These are phyloP conservation scores for Mechanitis mazaeus DNA, from an alignment of 2,888 invertebrate genomes.

Conservation along the genomic window DNA sequence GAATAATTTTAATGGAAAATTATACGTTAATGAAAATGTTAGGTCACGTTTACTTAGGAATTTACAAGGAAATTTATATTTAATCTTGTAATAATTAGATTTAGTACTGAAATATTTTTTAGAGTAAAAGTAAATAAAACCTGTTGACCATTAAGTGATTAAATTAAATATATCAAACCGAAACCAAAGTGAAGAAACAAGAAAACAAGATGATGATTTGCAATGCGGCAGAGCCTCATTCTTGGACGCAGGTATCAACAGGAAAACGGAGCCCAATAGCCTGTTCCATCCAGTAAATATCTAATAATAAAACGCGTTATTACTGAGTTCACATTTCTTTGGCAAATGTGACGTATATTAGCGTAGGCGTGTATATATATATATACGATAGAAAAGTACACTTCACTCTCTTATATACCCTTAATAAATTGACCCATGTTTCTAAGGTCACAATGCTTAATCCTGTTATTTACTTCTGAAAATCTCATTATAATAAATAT, in stretches of 20 bases:
- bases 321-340: too few species aligned
- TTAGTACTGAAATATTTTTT: too few species aligned
- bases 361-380: too few species aligned
- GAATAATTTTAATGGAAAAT: slow-evolving; percentile 23
- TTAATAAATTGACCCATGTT: too few species aligned
- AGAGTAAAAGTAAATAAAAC: too few species aligned
- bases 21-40: slow-evolving; percentile 12
- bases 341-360: too few species aligned
- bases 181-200: slow-evolving; percentile 19
- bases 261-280: slow-evolving; percentile 57
- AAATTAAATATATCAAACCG: slow-evolving; percentile 1
- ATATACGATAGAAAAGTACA: too few species aligned
- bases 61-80: background rate
- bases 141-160: background rate
- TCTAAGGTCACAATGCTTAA: too few species aligned
- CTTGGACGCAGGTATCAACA: slow-evolving; percentile 40
- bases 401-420: too few species aligned
- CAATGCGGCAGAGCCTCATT: slow-evolving; percentile 29
- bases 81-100: background rate
- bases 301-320: background rate
- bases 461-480: too few species aligned
- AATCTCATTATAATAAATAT: too few species aligned
- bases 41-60: background rate
- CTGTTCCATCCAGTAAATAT: slow-evolving; percentile 23
- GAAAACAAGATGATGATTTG: slow-evolving; percentile 20